Conservation (phyloP, 2,797 vertebrate genomes). For the Myiothlypis chrysogaster region DNA sequence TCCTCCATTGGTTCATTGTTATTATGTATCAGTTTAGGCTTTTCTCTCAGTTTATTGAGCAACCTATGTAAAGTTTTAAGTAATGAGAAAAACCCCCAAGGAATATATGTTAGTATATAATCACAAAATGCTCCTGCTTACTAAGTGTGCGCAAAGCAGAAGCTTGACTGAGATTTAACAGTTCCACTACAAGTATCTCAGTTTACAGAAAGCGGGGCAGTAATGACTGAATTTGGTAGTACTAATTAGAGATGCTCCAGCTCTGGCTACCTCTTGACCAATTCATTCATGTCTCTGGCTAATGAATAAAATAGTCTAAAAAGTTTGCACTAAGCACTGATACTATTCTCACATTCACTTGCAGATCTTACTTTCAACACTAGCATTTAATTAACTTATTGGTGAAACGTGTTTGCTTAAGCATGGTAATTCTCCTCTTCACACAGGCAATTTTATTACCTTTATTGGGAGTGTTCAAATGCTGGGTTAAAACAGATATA, state of each 20-base stretch:
- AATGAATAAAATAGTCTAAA: neutral
- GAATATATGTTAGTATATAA: neutral
- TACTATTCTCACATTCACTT: neutral
- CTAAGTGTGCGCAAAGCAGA: neutral
- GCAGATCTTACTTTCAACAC: neutral
- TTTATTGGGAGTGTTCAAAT: neutral
- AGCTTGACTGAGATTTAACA: neutral
- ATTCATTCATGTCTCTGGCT: neutral
- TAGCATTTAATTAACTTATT: neutral
- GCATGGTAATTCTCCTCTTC: neutral
- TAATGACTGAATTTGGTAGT: neutral
- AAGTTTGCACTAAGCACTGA: neutral
- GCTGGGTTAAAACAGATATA: neutral
- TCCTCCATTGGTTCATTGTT: neutral
- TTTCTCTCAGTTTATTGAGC: neutral
- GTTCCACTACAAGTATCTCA: neutral
- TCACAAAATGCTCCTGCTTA: neutral
- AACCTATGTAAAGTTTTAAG: neutral
- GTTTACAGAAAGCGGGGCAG: neutral
- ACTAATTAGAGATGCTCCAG: neutral
- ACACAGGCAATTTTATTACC: neutral
- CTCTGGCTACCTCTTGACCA: neutral
- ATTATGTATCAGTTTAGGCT: neutral
- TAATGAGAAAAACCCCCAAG: neutral
- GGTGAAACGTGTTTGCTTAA: neutral